phyloP scores from a whole-genome alignment of 2,797 vertebrate genomes.

The Falco naumanni region DNA sequence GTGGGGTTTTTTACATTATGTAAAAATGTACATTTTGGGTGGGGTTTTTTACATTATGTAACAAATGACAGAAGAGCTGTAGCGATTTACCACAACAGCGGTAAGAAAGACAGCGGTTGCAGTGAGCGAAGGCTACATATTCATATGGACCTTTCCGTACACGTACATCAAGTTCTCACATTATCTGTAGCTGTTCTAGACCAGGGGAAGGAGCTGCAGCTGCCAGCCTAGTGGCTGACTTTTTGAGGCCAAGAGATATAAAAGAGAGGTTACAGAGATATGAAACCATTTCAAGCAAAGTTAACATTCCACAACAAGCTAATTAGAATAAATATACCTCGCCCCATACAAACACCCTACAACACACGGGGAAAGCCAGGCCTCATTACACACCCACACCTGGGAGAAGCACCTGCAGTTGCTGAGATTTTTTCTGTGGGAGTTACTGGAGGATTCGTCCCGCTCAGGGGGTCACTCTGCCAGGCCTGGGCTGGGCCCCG shows the following conservation, averaged over 20 bases:
- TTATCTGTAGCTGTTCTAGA: neutral
- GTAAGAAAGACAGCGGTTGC: neutral
- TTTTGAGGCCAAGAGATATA: neutral
- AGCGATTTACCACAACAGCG: neutral
- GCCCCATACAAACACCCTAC: no score
- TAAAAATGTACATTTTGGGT: neutral
- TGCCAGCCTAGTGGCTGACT: neutral
- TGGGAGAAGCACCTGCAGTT: neutral
- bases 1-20: no score
- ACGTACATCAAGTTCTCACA: neutral
- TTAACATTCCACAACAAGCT: neutral
- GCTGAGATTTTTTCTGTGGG: rapidly evolving
- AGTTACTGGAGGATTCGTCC: neutral
- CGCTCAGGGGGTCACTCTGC: neutral
- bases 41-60: neutral
- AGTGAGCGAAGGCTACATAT: neutral
- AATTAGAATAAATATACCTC: neutral
- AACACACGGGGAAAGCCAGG: neutral
- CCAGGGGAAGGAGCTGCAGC: neutral
- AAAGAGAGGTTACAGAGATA: neutral
- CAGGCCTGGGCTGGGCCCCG: neutral
- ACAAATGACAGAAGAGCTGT: neutral
- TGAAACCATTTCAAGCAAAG: neutral
- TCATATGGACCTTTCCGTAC: rapidly evolving
- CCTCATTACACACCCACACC: no score